Base-by-base conservation (phyloP, 2,888 invertebrate species). In the Ypsolopha sequella region DNA sequence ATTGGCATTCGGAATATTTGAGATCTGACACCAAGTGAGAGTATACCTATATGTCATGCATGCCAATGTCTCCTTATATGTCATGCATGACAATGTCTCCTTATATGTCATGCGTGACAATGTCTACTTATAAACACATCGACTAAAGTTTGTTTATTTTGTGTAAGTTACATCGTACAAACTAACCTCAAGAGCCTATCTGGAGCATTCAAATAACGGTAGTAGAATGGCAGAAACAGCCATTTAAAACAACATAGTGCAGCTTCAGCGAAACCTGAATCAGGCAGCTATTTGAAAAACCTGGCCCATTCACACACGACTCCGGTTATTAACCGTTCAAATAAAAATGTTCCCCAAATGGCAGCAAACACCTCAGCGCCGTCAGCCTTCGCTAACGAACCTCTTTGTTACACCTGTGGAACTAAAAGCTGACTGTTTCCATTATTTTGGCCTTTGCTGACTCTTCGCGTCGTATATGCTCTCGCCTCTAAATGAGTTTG, bases 401-500 rank as follows among this genome's bases (percentile, higher is more conserved):
- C 73, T 69, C 77, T 78, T 81, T 82, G 81, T 81, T 73, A 66
- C 72, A 76, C 73, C 74, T 77, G 70, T 58, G 56, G 57, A 56
- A 41, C 50, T 56, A 55, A 53, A 56, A 52, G 52, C 53, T 55
- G 58, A 60, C 62, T 60, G 59, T 58, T 60, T 59, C 68, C 64
- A 76, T 77, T 78, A 76, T 73, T 77, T 73, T 69, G 68, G 73
- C 69, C 71, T 73, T 71, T 73, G 76, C 77, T 76, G 76, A 73
- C 72, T 70, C 64, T 68, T 65, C 65, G 56, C 53, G 56, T 61
- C 58, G 65, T 61, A 6, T 36, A 6, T 36, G 36, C 47, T 6
- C 43, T 24, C 24, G 24, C 24, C 24, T 24, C 24, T 24, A 41
- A 41, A 41, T 36, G 47, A 47, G 47, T 47, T 47, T 13, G 11